Conservation (phyloP, 2,113 vertebrate species). For the Anolis carolinensis region DNA sequence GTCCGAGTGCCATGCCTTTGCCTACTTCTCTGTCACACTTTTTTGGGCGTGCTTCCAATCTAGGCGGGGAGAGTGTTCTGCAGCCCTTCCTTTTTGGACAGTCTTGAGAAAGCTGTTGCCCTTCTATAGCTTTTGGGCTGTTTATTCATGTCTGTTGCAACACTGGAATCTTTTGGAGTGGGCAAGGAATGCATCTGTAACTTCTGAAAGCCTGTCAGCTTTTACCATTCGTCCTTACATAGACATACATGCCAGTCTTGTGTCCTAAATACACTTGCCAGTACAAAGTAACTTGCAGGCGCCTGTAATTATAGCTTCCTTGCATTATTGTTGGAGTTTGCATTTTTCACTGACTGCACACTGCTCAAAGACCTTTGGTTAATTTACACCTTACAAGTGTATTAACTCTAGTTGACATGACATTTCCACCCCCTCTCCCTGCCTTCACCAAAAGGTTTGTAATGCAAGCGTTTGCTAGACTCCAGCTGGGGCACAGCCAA, state of each 20-base stretch:
- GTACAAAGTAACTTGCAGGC: no score
- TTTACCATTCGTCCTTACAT: neutral
- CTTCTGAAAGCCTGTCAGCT: neutral
- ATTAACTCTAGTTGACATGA: neutral
- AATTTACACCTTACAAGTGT: no score
- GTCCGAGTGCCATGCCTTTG: neutral
- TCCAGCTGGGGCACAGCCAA: neutral
- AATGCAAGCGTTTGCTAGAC: constrained; percentile 2
- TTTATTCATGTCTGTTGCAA: neutral
- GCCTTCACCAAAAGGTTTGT: rapidly evolving
- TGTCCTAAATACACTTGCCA: neutral
- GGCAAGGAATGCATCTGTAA: neutral
- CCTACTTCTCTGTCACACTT: no score
- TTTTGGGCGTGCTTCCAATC: neutral
- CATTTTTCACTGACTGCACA: no score
- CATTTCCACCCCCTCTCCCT: neutral
- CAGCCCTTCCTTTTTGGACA: neutral
- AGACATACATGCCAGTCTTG: neutral
- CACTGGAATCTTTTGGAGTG: neutral
- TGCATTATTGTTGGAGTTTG: no score
- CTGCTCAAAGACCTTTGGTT: no score
- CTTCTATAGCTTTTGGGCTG: neutral
- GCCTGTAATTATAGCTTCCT: no score
- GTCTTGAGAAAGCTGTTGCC: neutral
- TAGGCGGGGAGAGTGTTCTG: neutral